Evolutionary conservation across 30 jellyfish, hydroid and myxozoan genomes (phyloP).

Genomic region (Haliclystus octoradiatus): DNA sequence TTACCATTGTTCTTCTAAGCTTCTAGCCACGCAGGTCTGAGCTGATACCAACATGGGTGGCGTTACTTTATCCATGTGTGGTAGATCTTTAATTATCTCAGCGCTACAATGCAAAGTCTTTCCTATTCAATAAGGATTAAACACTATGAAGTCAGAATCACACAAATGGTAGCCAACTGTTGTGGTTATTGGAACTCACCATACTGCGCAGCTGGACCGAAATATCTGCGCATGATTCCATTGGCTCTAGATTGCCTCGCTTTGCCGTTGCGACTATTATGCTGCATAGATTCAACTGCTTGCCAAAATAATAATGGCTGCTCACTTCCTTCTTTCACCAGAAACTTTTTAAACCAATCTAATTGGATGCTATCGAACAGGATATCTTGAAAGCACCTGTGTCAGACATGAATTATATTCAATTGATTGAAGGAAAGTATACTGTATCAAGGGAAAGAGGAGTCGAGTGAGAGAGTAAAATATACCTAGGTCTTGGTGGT

Average conservation of each 20-base stretch:
- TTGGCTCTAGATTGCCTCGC: constrained; percentile 70
- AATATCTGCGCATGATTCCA: constrained; percentile 67
- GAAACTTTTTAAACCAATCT: constrained; percentile 68
- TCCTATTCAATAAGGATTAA: too few relatives aligned
- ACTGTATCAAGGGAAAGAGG: too few relatives aligned
- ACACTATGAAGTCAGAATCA: too few relatives aligned
- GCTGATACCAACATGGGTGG: constrained; percentile 99
- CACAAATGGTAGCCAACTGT: too few relatives aligned
- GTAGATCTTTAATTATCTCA: constrained; percentile 54
- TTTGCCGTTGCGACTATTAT: constrained; percentile 55
- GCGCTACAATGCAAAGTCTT: constrained; percentile 60
- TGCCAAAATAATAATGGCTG: constrained; percentile 72
- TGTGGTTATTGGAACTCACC: constrained; percentile 23
- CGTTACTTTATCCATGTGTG: constrained; percentile 60
- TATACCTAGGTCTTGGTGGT: not conserved
- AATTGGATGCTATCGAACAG: constrained; percentile 53
- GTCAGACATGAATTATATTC: not conserved
- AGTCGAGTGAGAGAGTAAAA: not conserved
- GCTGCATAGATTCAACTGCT: constrained; percentile 85
- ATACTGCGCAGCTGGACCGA: constrained; percentile 62
- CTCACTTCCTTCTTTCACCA: constrained; percentile 49
- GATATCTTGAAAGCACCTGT: constrained; percentile 71
- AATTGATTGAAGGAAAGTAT: too few relatives aligned
- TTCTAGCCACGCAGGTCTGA: constrained; percentile 90
- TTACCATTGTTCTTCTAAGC: constrained; percentile 94